phyloP scores from a whole-genome alignment of 2,113 vertebrate species.

The Pterocles orientalis region DNA sequence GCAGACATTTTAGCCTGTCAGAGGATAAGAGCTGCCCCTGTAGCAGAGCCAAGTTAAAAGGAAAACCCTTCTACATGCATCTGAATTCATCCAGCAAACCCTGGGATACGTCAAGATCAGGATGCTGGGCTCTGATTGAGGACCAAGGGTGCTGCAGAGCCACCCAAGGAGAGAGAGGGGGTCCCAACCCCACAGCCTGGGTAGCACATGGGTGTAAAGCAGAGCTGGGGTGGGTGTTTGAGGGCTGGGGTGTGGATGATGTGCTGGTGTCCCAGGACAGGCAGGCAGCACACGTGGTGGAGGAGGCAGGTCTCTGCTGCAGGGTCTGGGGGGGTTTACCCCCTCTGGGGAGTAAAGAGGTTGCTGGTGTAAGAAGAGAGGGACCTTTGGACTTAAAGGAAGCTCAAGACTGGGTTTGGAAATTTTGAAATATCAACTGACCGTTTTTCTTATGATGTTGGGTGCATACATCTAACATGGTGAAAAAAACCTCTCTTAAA shows the following conservation, averaged over 20 bases:
- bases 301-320: background rate
- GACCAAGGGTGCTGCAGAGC: background rate
- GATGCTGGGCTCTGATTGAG: background rate
- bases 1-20: background rate
- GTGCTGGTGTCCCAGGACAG: background rate
- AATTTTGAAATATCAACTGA: background rate
- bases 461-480: rapidly evolving
- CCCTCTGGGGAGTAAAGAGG: background rate
- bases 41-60: background rate
- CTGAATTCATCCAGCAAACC: background rate
- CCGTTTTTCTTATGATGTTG: background rate
- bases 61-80: background rate
- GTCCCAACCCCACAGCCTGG: background rate
- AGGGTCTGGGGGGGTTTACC: background rate
- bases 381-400: background rate
- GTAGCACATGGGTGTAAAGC: rapidly evolving
- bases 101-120: rapidly evolving
- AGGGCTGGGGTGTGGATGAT: too few species aligned
- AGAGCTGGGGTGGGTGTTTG: background rate
- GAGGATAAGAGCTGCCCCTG: background rate
- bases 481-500: background rate
- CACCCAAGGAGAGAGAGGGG: background rate
- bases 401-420: background rate
- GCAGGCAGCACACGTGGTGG: background rate
- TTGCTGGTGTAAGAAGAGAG: rapidly evolving